Percentiles rank a stretch among this genome's conserved stretches.
phyloP scores from a whole-genome alignment of 1,140 invertebrate genomes.

The Tetramorium parvispinum region DNA sequence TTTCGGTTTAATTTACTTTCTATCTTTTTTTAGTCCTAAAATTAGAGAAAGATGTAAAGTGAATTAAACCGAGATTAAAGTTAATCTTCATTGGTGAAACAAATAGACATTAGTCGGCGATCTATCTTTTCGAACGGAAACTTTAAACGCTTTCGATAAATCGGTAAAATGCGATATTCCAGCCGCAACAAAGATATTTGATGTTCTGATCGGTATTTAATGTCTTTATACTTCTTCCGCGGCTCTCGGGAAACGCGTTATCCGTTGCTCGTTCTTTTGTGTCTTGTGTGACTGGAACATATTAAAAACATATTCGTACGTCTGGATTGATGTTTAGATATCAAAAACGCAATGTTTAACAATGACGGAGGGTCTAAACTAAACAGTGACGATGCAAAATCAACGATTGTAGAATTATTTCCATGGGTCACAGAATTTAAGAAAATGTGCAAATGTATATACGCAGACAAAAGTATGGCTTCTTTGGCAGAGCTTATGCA shows the following conservation, averaged over 20 bases:
- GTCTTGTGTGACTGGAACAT: not conserved
- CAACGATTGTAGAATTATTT: constrained; percentile 73
- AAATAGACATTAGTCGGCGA: too few relatives aligned
- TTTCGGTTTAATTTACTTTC: too few relatives aligned
- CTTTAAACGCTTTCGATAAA: not conserved
- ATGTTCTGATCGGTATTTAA: not conserved
- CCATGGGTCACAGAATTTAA: constrained; percentile 77
- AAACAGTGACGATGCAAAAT: constrained; percentile 69
- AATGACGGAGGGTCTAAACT: constrained; percentile 49
- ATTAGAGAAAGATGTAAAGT: too few relatives aligned
- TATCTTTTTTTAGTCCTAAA: too few relatives aligned
- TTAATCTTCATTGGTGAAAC: too few relatives aligned
- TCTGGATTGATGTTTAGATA: constrained; percentile 66
- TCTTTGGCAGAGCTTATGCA: constrained; percentile 76
- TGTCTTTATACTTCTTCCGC: not conserved
- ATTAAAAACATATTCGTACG: not conserved
- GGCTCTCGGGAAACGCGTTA: not conserved
- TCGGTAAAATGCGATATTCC: not conserved
- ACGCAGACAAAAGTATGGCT: constrained; percentile 70
- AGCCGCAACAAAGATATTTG: not conserved
- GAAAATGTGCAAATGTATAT: constrained; percentile 70
- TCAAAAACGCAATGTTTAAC: constrained; percentile 62
- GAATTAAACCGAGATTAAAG: too few relatives aligned
- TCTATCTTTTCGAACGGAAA: too few relatives aligned
- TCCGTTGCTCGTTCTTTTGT: not conserved